A percentile compares a stretch with the other conserved stretches of the same genome.
Evolutionary conservation across 2,888 invertebrate species (phyloP).

Genomic region (Spilosoma lubricipeda): DNA sequence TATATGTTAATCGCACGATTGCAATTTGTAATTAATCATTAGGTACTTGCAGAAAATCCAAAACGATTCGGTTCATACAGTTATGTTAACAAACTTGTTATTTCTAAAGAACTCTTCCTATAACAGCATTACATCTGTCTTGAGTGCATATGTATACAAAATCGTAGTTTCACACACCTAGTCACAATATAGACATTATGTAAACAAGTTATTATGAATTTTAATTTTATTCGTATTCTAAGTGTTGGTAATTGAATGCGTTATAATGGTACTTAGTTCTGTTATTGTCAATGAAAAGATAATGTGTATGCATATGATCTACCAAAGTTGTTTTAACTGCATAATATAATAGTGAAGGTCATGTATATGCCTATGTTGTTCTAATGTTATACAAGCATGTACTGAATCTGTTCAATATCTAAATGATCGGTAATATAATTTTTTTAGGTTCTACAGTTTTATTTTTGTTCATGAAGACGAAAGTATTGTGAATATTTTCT

Average conservation of each 20-base stretch:
- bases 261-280: constrained; percentile 1
- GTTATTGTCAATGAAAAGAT: constrained; percentile 11
- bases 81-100: not conserved
- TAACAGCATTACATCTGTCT: not conserved
- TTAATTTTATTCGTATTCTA: not conserved
- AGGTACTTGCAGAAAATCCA: constrained; percentile 25
- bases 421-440: not conserved
- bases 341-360: not conserved
- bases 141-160: constrained; percentile 4
- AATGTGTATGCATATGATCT: not conserved
- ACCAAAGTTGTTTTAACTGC: not conserved
- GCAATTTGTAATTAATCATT: constrained; percentile 44
- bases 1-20: constrained; percentile 38
- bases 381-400: not conserved
- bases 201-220: constrained; percentile 9
- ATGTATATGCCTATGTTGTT: not conserved
- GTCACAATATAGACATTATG: constrained; percentile 2
- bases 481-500: not conserved
- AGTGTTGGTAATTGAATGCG: not conserved
- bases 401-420: not conserved
- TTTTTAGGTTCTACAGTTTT: not conserved
- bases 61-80: constrained; percentile 19
- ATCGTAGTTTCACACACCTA: not conserved
- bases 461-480: not conserved
- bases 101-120: not conserved